Conservation (phyloP, 2,797 vertebrate genomes). For the Rhinogobio ventralis region DNA sequence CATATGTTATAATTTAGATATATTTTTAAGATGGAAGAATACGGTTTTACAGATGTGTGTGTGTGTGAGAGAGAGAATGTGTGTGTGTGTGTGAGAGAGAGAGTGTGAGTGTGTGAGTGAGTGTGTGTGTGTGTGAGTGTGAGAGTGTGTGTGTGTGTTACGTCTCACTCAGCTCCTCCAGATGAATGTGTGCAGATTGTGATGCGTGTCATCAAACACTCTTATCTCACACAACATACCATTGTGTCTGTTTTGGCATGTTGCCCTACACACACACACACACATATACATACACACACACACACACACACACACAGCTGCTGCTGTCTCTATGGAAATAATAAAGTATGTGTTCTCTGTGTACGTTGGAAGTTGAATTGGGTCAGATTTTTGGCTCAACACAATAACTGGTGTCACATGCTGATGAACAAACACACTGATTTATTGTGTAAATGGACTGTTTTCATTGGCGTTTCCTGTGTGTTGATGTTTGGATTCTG, state of each 20-base stretch:
- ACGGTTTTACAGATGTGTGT: no score
- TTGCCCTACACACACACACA: neutral
- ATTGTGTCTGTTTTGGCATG: conserved; percentile 7
- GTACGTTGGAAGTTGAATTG: neutral
- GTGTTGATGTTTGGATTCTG: neutral
- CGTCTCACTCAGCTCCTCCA: neutral
- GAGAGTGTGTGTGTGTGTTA: neutral
- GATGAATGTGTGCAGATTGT: neutral
- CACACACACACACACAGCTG: neutral
- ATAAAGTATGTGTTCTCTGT: conserved; percentile 1
- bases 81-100: no score
- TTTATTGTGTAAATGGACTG: neutral
- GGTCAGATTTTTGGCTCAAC: neutral
- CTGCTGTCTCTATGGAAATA: neutral
- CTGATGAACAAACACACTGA: neutral
- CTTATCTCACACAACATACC: conserved; percentile 21
- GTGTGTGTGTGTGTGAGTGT: no score
- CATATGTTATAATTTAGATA: no score
- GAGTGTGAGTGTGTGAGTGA: no score
- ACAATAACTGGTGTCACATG: conserved; percentile 1
- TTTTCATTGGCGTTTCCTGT: neutral
- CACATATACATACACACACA: neutral
- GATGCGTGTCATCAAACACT: neutral
- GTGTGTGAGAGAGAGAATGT: no score
- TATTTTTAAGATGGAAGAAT: no score